Conservation (phyloP, 2,113 vertebrate species). For the Cepphus grylle region DNA sequence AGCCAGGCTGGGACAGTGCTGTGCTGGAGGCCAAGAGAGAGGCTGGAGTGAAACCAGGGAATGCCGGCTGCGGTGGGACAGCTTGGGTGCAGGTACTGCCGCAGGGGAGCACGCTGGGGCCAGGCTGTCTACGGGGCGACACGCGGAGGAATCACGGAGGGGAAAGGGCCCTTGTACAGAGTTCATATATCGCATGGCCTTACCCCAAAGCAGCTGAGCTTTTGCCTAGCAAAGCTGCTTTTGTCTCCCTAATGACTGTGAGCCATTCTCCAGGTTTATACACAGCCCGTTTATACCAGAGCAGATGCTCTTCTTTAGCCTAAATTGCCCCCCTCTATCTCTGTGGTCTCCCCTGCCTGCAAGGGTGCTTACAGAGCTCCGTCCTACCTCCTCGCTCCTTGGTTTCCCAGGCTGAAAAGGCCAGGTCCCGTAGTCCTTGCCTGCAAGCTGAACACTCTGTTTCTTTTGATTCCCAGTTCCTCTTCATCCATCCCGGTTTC, state of each 20-base stretch:
- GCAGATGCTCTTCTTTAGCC: neutral
- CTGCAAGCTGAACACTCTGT: neutral
- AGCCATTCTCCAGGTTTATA: neutral
- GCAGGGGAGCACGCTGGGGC: neutral
- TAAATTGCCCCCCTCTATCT: accelerated
- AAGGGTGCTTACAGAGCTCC: neutral
- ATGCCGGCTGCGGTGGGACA: neutral
- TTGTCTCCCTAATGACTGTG: neutral
- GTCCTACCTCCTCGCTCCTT: neutral
- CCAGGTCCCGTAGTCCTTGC: neutral
- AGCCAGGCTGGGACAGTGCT: neutral
- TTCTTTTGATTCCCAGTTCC: neutral
- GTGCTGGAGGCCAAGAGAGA: neutral
- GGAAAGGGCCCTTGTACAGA: neutral
- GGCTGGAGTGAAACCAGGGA: neutral
- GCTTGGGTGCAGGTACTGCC: neutral
- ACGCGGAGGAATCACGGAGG: accelerated
- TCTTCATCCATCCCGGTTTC: neutral
- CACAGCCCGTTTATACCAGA: neutral
- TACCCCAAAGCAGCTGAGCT: neutral
- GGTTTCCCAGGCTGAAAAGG: neutral
- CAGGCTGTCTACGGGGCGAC: neutral
- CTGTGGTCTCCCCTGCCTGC: neutral
- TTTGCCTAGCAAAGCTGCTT: neutral
- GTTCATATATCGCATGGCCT: accelerated